Evolutionary conservation across 2,113 vertebrate genomes (phyloP).

Genomic region (Etheostoma spectabile): DNA sequence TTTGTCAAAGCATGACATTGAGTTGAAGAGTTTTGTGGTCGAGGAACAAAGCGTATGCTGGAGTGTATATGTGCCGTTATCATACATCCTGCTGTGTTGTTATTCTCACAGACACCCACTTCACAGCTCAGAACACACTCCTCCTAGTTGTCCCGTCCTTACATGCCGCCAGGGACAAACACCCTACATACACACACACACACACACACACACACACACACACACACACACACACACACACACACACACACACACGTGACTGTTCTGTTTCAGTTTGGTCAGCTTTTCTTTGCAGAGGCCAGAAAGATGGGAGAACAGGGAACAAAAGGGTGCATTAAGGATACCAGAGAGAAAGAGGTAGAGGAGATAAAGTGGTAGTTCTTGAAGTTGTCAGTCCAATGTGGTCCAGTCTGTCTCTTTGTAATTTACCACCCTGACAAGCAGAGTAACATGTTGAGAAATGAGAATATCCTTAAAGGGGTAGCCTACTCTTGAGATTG

Average conservation of each 20-base stretch:
- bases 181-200: conserved; percentile 31
- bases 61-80: conserved; percentile 44
- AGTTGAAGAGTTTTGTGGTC: conserved; percentile 40
- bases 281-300: conserved; percentile 50
- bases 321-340: conserved; percentile 1
- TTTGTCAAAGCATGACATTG: conserved; percentile 53
- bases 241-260: conserved; percentile 38
- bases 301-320: conserved; percentile 8
- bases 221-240: conserved; percentile 21
- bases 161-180: conserved; percentile 52
- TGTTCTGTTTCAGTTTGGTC: conserved; percentile 49
- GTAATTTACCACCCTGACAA: background rate
- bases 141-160: conserved; percentile 42
- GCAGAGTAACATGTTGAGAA: background rate
- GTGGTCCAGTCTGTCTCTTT: background rate
- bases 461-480: conserved; percentile 11
- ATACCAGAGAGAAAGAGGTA: background rate
- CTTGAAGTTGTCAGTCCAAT: background rate
- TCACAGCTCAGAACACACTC: conserved; percentile 68
- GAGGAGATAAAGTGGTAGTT: background rate
- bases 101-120: conserved; percentile 71
- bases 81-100: conserved; percentile 51
- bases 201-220: conserved; percentile 33
- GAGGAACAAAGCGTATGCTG: conserved; percentile 13
- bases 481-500: background rate